Evolutionary conservation across 1,140 invertebrate genomes (phyloP).

Genomic region (Drosophila seguyi): DNA sequence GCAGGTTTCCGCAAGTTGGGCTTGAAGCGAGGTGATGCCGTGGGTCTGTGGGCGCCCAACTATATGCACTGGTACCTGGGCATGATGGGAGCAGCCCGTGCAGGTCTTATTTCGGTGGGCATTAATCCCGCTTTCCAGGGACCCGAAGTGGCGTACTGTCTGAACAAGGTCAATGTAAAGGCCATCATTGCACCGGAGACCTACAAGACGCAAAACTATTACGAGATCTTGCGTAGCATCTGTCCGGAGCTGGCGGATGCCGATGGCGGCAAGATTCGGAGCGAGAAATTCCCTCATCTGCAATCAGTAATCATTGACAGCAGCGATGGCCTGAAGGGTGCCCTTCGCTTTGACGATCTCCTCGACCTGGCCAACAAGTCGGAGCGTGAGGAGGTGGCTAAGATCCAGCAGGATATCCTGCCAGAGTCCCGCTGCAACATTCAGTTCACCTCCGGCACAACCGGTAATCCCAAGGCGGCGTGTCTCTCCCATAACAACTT

Average conservation of each 20-base stretch:
- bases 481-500: constrained; percentile 93
- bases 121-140: constrained; percentile 94
- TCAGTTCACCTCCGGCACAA: constrained; percentile 94
- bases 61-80: constrained; percentile 92
- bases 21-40: constrained; percentile 91
- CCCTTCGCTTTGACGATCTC: constrained; percentile 88
- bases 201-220: constrained; percentile 91
- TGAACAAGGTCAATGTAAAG: constrained; percentile 92
- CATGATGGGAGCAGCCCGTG: constrained; percentile 91
- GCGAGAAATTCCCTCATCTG: constrained; percentile 85
- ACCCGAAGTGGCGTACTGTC: constrained; percentile 91
- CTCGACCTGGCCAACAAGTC: constrained; percentile 79
- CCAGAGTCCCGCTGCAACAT: constrained; percentile 91
- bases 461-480: constrained; percentile 93
- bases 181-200: constrained; percentile 89
- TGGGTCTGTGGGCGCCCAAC: constrained; percentile 97
- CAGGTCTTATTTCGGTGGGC: constrained; percentile 93
- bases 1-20: constrained; percentile 92
- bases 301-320: constrained; percentile 87
- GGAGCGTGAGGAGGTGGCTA: constrained; percentile 53
- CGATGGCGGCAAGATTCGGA: constrained; percentile 64
- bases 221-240: constrained; percentile 87
- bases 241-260: constrained; percentile 86
- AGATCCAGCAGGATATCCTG: constrained; percentile 69
- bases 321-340: constrained; percentile 87